phyloP scores from a whole-genome alignment of 1,140 invertebrate genomes.

The Limonius californicus region DNA sequence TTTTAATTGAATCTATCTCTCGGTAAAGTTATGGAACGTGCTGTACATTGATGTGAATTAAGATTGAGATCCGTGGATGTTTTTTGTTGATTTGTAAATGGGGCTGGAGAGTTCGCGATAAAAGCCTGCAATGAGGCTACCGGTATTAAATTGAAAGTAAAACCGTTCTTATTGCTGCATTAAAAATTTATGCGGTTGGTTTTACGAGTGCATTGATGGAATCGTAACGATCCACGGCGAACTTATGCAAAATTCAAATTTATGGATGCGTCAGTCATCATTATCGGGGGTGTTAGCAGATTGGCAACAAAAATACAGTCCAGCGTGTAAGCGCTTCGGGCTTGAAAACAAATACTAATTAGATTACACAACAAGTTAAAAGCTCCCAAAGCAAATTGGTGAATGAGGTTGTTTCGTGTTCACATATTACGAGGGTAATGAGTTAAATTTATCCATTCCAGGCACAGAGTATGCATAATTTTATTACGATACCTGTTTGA shows the following conservation, averaged over 20 bases:
- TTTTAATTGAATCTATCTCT: no score
- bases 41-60: no score
- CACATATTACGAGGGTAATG: constrained; percentile 6
- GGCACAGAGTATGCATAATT: neutral
- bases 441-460: constrained; percentile 12
- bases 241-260: neutral
- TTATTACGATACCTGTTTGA: neutral
- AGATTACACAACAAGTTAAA: constrained; percentile 13
- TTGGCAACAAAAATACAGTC: constrained; percentile 11
- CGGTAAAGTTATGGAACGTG: no score
- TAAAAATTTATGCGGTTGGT: no score
- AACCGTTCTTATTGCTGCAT: no score
- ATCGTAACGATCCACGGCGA: neutral
- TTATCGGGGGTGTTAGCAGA: constrained; percentile 5
- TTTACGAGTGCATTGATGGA: no score
- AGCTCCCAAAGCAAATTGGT: constrained; percentile 11
- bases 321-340: constrained; percentile 11
- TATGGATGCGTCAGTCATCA: constrained; percentile 2
- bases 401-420: constrained; percentile 9
- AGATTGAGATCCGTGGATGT: no score
- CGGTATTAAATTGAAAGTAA: no score
- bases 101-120: no score
- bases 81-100: no score
- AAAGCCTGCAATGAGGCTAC: no score
- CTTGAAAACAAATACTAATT: constrained; percentile 10